Evolutionary conservation across 2,888 invertebrate species (phyloP), one percentile per base, ranked within the genome.

Genomic region (Cancer borealis): DNA sequence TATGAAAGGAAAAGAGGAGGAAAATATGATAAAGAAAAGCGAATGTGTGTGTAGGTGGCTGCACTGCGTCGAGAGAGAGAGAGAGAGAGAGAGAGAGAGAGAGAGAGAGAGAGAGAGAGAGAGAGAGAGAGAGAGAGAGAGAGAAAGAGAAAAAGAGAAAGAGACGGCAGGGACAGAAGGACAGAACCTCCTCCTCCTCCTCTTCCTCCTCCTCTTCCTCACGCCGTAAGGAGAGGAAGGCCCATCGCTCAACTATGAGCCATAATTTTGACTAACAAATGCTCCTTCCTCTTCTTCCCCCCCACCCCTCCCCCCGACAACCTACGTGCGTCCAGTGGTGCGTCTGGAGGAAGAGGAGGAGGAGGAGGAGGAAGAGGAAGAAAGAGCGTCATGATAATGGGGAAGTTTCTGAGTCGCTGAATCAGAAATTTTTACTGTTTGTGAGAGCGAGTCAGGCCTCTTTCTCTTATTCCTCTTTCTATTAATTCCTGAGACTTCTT

Each of bases 121-220:
- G 88, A 45, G 26, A 26, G 88, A 88, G 47, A n/a, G 84, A 3
- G 84, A 21, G 21, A n/a, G 39, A 39, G 84, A 39, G 21, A 39
- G 21, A 84, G 39, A 12, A 39, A 17, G 14, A 1, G n/a, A n/a
- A n/a, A n/a, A n/a, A 30, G 88, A 17, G 4, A 21, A 3, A 1
- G 66, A 66, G 66, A 17, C 5, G 66, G 66, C 17, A 21, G 17
- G 17, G 54, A 66, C 5, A 66, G 5, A 66, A 21, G 3, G 5
- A 26, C 26, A 79, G 79, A 30, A 79, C 79, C 79, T 79, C 79
- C 79, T 79, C 79, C 30, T 79, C 79, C 79, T 79, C 79, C 79
- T 79, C 79, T 30, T 73, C 79, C 79, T 79, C 79, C 79, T 79
- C 30, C 79, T 79, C 79, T 30, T 79, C 30, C 79, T 79, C 79